Base-by-base conservation (phyloP, 2,113 vertebrate genomes). In the Arizona elegans region DNA sequence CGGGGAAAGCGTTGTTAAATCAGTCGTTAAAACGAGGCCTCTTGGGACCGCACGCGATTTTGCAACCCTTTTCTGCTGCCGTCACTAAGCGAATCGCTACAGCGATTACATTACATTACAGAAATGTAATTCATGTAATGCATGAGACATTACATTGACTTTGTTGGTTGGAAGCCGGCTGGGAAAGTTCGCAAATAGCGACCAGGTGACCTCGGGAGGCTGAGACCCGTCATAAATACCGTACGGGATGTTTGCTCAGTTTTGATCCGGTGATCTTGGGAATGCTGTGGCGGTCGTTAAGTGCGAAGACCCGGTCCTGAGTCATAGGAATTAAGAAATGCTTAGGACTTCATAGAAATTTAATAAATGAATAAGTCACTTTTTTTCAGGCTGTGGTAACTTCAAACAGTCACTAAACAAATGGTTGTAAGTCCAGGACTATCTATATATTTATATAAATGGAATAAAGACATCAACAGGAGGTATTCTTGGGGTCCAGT, bases 81-180 rank as follows among this genome's bases (percentile, higher is more conserved):
- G 62, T n/a, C 62, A 0, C n/a, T 65, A n/a, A 29, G 26, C 13
- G 62, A 65, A 13, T n/a, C 26, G 0, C 11, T 43, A 43, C 38
- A 43, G 38, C 38, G 38, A 43, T 43, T 43, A 43, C 38, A 43
- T 43, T 43, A 43, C 38, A 43, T 43, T 43, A 43, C 38, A 43
- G 38, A 43, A 43, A 43, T 43, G 38, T 43, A 43, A 43, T 43
- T 2, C 38, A 43, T 43, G 38, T 43, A 43, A 43, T 43, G 38
- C 38, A 0, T 43, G 62, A 65, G 11, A n/a, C 11, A 2, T 5
- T 1, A 13, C 26, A 65, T 0, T 65, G 11, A 1, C 3, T 65
- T 13, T n/a, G 11, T 4, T 29, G 5, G 1, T 26, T 0, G 26
- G 4, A 65, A n/a, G 62, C 26, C 1, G 0, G 11, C 62, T 5